Evolutionary conservation across 2,797 vertebrate genomes (phyloP).

Genomic region (Columba guinea): DNA sequence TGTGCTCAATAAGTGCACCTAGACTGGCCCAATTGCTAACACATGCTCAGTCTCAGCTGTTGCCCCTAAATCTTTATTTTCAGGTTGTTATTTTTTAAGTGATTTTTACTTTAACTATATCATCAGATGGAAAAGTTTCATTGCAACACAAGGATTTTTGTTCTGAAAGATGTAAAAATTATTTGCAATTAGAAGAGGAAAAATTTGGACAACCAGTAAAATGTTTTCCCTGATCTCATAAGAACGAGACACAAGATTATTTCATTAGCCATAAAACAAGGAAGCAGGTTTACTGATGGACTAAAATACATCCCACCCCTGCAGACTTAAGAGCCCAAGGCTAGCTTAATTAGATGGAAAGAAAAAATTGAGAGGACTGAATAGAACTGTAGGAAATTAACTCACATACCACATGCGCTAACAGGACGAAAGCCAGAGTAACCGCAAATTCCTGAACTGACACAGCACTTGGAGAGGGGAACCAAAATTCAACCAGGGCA

Average conservation of each 20-base stretch:
- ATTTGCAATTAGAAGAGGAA: not conserved
- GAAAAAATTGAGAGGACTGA: not conserved
- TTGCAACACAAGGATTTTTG: not conserved
- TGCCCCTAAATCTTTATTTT: not conserved
- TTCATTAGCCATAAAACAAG: not conserved
- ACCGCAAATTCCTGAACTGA: not conserved
- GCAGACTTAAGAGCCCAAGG: not conserved
- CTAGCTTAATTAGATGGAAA: not conserved
- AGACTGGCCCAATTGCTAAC: not conserved
- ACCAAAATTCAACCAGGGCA: not conserved
- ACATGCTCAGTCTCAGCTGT: not conserved
- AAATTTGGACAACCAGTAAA: not conserved
- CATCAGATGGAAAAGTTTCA: not conserved
- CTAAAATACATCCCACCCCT: not conserved
- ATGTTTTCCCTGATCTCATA: not conserved
- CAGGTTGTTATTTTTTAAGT: not conserved
- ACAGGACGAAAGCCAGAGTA: not conserved
- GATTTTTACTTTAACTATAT: not conserved
- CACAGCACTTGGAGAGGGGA: not conserved
- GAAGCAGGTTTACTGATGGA: not conserved
- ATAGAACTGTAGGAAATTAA: slow-evolving; percentile 2
- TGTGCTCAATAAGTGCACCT: not conserved
- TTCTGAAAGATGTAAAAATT: not conserved
- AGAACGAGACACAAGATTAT: not conserved
- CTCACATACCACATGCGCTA: not conserved